phyloP scores from a whole-genome alignment of 2,797 vertebrate genomes.

The Neosilurus hyrtlii region DNA sequence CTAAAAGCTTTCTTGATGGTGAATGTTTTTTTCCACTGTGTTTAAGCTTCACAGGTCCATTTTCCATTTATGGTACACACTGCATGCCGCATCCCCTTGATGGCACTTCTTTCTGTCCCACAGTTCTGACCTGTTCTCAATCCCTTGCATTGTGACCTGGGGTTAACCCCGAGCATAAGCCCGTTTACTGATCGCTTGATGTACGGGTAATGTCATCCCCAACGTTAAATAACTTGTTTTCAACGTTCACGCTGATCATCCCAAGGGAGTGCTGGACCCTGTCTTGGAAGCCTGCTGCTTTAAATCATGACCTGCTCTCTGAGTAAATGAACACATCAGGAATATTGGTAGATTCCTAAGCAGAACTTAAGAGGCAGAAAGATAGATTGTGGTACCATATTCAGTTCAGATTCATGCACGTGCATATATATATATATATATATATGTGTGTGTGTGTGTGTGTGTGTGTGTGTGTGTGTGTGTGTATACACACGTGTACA shows the following conservation, averaged over 20 bases:
- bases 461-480: too few species aligned
- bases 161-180: constrained; percentile 48
- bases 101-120: constrained; percentile 8
- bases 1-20: constrained; percentile 28
- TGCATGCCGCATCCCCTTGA: constrained; percentile 32
- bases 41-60: constrained; percentile 37
- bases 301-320: constrained; percentile 50
- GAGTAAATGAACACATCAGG: constrained; percentile 49
- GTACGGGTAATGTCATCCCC: constrained; percentile 56
- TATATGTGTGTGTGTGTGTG: too few species aligned
- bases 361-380: constrained; percentile 25
- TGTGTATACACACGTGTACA: too few species aligned
- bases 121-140: constrained; percentile 50
- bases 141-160: constrained; percentile 46
- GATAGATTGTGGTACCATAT: constrained; percentile 20
- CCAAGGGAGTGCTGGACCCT: constrained; percentile 49
- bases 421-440: too few species aligned
- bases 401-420: too few species aligned
- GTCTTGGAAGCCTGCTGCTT: constrained; percentile 37
- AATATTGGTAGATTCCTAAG: constrained; percentile 29
- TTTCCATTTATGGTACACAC: constrained; percentile 42
- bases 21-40: constrained; percentile 40
- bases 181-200: constrained; percentile 48
- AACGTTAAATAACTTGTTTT: constrained; percentile 56
- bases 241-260: constrained; percentile 48